Base-by-base conservation (phyloP, 2,797 vertebrate genomes). In the Alcedo atthis region DNA sequence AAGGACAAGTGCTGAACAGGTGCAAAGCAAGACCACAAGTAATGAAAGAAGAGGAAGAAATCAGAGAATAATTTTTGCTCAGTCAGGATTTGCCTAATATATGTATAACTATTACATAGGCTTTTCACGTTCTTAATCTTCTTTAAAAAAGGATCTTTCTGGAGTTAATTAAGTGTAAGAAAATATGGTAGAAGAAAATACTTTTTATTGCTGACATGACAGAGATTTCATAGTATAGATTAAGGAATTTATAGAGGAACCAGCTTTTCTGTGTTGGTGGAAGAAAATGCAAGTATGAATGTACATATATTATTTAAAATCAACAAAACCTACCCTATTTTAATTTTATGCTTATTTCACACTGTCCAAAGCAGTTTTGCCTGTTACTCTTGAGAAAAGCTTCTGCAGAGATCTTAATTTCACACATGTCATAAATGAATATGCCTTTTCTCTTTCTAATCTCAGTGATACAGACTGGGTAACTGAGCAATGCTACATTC, bases 1-100 rank as follows among this genome's bases (percentile, higher is more conserved):
- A 89, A 92, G 88, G 87, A 81, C 64, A 77, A 94, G 76, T 91
- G 58, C 48, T 67, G 42, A 85, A 88, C 87, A 94, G 70, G 89
- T 81, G 81, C 81, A 94, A 85, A 92, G 87, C 64, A 76, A 93
- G 95, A 89, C 75, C 76, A 90, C 8, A 7, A 91, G 66, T 81
- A 86, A 82, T 85, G 78, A 82, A 82, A 91, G 54, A 40, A 83
- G 33, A 54, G 63, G 81, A 91, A 90, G 86, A 89, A 94, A 90
- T 85, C 54, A 80, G 85, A 68, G 59, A 87, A 32, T 61, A 59
- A 90, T 75, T 87, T 94, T 91, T 83, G 62, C 79, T 81, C 74
- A 66, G 46, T 88, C 71, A 84, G 49, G 53, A 66, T 86, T 83
- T 87, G 55, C 42, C 53, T 75, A 77, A 55, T 85, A 85, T 76